phyloP scores from a whole-genome alignment of 1,140 invertebrate species.

The Achatina immaculata region DNA sequence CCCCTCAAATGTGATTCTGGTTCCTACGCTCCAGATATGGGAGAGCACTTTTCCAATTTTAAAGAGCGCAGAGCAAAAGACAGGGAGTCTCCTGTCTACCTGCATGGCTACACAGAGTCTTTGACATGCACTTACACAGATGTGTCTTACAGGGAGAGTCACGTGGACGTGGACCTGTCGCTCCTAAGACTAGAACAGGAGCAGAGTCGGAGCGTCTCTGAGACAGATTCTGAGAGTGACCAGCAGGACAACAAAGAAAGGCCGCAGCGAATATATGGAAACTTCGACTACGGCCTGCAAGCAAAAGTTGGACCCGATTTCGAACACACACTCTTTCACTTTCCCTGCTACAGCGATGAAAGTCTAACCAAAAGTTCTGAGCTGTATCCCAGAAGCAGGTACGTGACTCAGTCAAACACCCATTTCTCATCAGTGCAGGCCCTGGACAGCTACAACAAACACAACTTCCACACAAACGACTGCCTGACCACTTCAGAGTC shows the following conservation, averaged over 20 bases:
- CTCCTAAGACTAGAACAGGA: not conserved
- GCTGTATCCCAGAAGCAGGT: not conserved
- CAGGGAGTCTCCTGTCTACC: not conserved
- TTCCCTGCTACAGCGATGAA: not conserved
- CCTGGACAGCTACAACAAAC: not conserved
- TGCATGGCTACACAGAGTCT: conserved; percentile 1
- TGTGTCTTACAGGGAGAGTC: not conserved
- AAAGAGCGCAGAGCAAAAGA: not conserved
- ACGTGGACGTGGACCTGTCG: not conserved
- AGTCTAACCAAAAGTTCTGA: not conserved
- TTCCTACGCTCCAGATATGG: not conserved
- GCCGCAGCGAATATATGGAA: not conserved
- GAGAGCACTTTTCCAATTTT: not conserved
- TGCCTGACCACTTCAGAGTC: not conserved
- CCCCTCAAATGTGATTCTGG: not conserved
- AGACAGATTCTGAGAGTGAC: not conserved
- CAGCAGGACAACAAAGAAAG: not conserved
- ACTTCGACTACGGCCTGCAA: not conserved
- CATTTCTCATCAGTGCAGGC: not conserved
- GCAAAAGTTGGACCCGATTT: not conserved
- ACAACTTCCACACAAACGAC: not conserved
- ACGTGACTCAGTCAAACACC: not conserved
- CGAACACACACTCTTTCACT: not conserved
- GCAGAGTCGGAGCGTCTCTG: not conserved
- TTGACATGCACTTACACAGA: not conserved